phyloP scores from a whole-genome alignment of 2,113 vertebrate species.

The Corydoras sp. region DNA sequence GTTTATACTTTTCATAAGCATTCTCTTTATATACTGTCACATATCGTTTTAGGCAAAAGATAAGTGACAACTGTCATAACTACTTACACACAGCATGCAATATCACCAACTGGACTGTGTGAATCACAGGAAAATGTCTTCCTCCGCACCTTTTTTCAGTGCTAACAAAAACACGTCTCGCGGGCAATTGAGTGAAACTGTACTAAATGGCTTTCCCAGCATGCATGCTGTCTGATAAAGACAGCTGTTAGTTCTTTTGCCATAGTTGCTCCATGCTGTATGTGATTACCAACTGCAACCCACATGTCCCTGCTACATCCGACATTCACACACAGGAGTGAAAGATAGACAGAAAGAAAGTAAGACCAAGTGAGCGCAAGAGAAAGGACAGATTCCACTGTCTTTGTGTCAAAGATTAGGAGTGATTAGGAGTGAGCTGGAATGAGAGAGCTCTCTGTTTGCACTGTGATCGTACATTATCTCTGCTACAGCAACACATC shows the following conservation, averaged over 20 bases:
- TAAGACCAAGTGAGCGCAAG: conserved; percentile 28
- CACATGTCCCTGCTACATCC: conserved; percentile 39
- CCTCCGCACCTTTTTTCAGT: conserved; percentile 23
- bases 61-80: not conserved
- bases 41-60: not conserved
- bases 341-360: not conserved
- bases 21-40: not conserved
- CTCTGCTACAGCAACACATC: conserved; percentile 59
- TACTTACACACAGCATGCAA: too few species aligned
- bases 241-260: conserved; percentile 45
- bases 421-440: conserved; percentile 58
- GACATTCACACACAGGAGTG: conserved; percentile 9
- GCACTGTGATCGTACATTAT: conserved; percentile 54
- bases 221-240: conserved; percentile 41
- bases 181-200: conserved; percentile 32
- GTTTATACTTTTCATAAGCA: not conserved
- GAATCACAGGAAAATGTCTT: conserved; percentile 15
- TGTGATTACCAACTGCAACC: conserved; percentile 47
- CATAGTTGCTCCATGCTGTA: conserved; percentile 44
- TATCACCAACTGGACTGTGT: conserved; percentile 1
- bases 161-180: conserved; percentile 26
- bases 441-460: conserved; percentile 60
- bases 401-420: conserved; percentile 68
- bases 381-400: conserved; percentile 59
- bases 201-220: conserved; percentile 39